Evolutionary conservation across 1,140 invertebrate genomes (phyloP), one percentile per base, ranked within the genome.

Genomic region (Euwallacea similis): DNA sequence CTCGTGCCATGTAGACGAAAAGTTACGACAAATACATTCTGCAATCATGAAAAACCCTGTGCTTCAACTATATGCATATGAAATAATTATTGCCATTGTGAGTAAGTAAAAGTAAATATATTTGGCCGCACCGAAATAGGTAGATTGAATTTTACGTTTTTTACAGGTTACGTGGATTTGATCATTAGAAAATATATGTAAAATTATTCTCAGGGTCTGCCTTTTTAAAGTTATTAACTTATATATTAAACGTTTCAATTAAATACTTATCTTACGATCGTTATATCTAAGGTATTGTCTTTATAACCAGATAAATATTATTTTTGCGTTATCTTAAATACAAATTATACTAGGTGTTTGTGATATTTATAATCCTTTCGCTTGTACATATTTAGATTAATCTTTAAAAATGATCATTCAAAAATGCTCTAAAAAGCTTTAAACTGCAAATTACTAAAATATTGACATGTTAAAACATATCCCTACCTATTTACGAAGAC

Each of bases 251-350:
- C 21, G 76, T 71, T 74, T 77, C 75, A 78, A 74, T 73, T 75
- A 72, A 69, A 75, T 78, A 73, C 76, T 77, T 78, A 78, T 75
- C 71, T 74, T 78, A 77, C 66, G 73, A 43, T 67, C 73, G 74
- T 79, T 79, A 78, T 75, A 77, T 79, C 79, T 80, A 80, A 79
- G 75, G 78, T 80, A 80, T 80, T 80, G 79, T 80, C 79, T 76
- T 79, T 76, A 33, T 33, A 80, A 80, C 79, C 79, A 80, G 79
- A 79, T 79, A 72, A 62, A 56, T 55, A 67, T n/a, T n/a, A n/a
- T 21, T 54, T 42, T n/a, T 43, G 11, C 8, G 8, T n/a, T n/a
- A 3, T 4, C 2, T 56, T 56, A 8, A 56, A 11, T n/a, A 43
- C 62, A 62, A 47, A 62, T 42, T 73, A 64, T 73, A 66, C 55